Percentiles rank a stretch among this genome's conserved stretches.
Conservation (phyloP, 2,888 invertebrate species). For the Cephus spinipes region DNA sequence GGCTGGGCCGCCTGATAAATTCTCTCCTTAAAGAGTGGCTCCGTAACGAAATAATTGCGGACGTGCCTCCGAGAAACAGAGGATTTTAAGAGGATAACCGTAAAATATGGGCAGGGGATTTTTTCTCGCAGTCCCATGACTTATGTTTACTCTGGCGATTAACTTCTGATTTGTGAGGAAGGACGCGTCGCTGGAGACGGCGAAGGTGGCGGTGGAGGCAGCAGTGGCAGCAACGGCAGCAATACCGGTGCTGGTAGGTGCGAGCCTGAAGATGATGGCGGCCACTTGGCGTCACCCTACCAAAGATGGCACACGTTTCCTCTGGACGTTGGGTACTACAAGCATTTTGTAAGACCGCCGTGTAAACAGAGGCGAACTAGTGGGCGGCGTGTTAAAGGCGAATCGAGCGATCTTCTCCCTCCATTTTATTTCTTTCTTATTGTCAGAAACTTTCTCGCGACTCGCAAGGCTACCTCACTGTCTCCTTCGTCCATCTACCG, state of each 20-base stretch:
- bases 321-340: too few relatives aligned
- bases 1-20: not conserved
- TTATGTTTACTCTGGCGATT: slow-evolving; percentile 1
- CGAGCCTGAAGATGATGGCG: too few relatives aligned
- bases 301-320: too few relatives aligned
- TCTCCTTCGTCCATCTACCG: too few relatives aligned
- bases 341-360: not conserved
- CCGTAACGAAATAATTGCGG: slow-evolving; percentile 3
- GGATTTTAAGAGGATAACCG: slow-evolving; percentile 1
- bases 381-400: slow-evolving; percentile 2
- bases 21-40: slow-evolving; percentile 1
- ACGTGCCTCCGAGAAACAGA: not conserved
- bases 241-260: too few relatives aligned
- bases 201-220: too few relatives aligned
- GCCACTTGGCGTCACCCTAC: too few relatives aligned
- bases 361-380: not conserved
- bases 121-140: not conserved
- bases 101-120: not conserved
- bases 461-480: too few relatives aligned
- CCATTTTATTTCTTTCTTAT: too few relatives aligned
- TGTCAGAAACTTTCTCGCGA: too few relatives aligned
- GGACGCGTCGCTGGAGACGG: not conserved
- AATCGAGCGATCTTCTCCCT: not conserved
- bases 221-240: too few relatives aligned
- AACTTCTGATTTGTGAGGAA: slow-evolving; percentile 5